Evolutionary conservation across 2,888 invertebrate genomes (phyloP).

Genomic region (Tyria jacobaeae): DNA sequence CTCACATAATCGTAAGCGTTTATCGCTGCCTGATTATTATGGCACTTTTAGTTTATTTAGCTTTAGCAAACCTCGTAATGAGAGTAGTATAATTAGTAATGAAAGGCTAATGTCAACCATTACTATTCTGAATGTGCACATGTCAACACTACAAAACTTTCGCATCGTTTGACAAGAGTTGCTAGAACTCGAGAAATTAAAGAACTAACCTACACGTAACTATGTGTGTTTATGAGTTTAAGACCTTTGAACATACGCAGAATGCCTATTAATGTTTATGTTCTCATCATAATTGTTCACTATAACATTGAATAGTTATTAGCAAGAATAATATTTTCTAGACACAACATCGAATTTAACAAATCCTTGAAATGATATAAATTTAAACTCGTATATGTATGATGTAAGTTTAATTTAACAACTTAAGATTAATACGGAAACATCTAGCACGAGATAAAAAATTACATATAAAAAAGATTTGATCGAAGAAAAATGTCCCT

Average conservation of each 20-base stretch:
- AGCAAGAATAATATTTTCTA: slow-evolving; percentile 12
- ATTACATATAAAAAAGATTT: background rate
- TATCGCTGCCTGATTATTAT: too few relatives aligned
- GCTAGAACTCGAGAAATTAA: background rate
- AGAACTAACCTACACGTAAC: background rate
- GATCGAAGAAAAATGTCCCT: too few relatives aligned
- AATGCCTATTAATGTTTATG: slow-evolving; percentile 25
- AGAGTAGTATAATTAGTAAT: too few relatives aligned
- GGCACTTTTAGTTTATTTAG: too few relatives aligned
- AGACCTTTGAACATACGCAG: slow-evolving; percentile 35
- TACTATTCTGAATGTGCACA: too few relatives aligned
- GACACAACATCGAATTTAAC: background rate
- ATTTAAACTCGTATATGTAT: too few relatives aligned
- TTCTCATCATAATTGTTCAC: slow-evolving; percentile 33
- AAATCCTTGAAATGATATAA: background rate
- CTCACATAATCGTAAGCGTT: too few relatives aligned
- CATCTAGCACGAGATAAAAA: background rate
- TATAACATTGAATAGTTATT: slow-evolving; percentile 11
- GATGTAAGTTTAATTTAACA: too few relatives aligned
- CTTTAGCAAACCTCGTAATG: too few relatives aligned
- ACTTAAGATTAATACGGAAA: too few relatives aligned
- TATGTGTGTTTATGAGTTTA: background rate
- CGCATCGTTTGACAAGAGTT: background rate
- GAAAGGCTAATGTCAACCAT: too few relatives aligned
- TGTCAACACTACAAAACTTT: too few relatives aligned